Conservation (phyloP, 2,113 vertebrate species). For the Pipa parva region DNA sequence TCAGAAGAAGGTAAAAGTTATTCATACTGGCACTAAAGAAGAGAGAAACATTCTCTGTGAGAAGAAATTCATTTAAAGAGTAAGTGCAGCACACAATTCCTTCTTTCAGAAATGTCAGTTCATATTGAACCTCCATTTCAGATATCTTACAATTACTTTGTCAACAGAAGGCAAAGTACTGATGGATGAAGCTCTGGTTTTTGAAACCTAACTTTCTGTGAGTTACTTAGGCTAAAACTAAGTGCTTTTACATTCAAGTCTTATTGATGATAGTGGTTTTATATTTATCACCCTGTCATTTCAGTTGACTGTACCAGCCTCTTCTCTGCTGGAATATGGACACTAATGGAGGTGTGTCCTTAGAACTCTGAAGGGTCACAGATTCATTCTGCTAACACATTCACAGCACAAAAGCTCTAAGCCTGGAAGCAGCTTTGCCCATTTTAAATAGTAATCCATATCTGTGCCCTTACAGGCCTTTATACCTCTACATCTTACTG, state of each 20-base stretch:
- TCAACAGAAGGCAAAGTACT: slow-evolving; percentile 74
- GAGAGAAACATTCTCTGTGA: slow-evolving; percentile 70
- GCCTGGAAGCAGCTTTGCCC: slow-evolving; percentile 52
- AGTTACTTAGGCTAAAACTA: slow-evolving; percentile 83
- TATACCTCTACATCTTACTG: slow-evolving; percentile 56
- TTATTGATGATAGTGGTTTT: slow-evolving; percentile 81
- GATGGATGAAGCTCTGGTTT: slow-evolving; percentile 74
- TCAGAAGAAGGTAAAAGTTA: slow-evolving; percentile 79
- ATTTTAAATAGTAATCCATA: slow-evolving; percentile 55
- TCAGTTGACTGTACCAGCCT: slow-evolving; percentile 72
- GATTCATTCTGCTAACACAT: slow-evolving; percentile 63
- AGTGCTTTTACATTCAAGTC: slow-evolving; percentile 83
- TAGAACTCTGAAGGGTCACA: slow-evolving; percentile 64
- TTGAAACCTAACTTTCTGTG: slow-evolving; percentile 77
- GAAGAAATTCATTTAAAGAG: slow-evolving; percentile 80
- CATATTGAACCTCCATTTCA: slow-evolving; percentile 71
- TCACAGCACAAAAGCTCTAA: slow-evolving; percentile 55
- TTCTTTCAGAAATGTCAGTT: slow-evolving; percentile 81
- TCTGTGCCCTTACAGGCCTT: slow-evolving; percentile 50
- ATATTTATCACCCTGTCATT: slow-evolving; percentile 85
- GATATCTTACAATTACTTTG: slow-evolving; percentile 84
- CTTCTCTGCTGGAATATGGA: slow-evolving; percentile 70
- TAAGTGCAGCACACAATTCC: slow-evolving; percentile 79
- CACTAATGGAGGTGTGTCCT: slow-evolving; percentile 83
- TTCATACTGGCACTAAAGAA: slow-evolving; percentile 80